Conservation (phyloP, 2,113 vertebrate genomes). For the Tragelaphus imberbis region DNA sequence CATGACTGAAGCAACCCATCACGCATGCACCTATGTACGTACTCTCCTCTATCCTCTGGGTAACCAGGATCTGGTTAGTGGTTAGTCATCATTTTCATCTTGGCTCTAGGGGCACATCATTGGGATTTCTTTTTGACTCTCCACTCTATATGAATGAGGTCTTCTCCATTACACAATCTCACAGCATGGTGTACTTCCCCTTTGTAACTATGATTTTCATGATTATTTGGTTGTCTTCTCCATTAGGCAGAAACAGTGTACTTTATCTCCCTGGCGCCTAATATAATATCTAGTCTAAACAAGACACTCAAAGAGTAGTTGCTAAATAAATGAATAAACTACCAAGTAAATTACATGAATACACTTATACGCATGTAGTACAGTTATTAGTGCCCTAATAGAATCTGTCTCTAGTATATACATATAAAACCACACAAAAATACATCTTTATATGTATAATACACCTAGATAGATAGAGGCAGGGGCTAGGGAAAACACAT, state of each 20-base stretch:
- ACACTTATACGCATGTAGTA: not conserved
- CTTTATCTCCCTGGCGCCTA: not conserved
- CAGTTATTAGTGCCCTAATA: not conserved
- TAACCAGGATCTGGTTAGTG: not conserved
- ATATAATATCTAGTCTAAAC: not conserved
- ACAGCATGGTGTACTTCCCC: not conserved
- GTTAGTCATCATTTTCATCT: not conserved
- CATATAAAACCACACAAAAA: not conserved
- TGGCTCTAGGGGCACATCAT: not conserved
- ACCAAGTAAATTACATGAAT: not conserved
- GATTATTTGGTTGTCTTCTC: not conserved
- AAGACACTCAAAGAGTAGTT: not conserved
- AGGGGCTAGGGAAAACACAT: not conserved
- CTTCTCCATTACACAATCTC: not conserved
- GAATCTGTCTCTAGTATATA: not conserved
- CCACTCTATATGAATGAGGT: not conserved
- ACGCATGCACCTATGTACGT: accelerated
- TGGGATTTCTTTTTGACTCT: not conserved
- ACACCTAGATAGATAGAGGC: not conserved
- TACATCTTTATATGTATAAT: not conserved
- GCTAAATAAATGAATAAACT: conserved; percentile 1
- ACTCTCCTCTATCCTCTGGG: not conserved
- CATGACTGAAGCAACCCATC: not conserved
- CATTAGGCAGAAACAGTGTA: not conserved
- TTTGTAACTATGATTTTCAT: not conserved